phyloP scores from a whole-genome alignment of 2,113 vertebrate species.

The Echinops telfairi region DNA sequence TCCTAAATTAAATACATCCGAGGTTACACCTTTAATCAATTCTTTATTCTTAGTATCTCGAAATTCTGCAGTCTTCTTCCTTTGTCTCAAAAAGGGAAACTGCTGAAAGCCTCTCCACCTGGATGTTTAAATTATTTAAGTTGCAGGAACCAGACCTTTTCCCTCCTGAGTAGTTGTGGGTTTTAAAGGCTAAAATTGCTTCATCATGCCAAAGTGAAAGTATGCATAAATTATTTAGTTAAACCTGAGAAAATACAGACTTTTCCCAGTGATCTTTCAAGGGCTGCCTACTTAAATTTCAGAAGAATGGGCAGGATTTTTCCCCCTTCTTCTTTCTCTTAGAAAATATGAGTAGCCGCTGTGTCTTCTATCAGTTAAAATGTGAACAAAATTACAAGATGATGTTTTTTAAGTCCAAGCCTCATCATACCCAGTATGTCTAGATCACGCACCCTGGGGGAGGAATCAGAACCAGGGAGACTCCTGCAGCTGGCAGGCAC shows the following conservation, averaged over 20 bases:
- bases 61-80: conserved; percentile 86
- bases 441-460: conserved; percentile 60
- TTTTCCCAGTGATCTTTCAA: conserved; percentile 92
- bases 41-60: conserved; percentile 81
- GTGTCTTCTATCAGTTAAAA: conserved; percentile 81
- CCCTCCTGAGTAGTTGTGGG: conserved; percentile 93
- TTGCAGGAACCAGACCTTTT: conserved; percentile 94
- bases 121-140: conserved; percentile 97
- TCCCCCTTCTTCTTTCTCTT: conserved; percentile 79
- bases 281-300: conserved; percentile 92
- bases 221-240: conserved; percentile 98
- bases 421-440: conserved; percentile 58
- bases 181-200: conserved; percentile 98
- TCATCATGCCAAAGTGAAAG: conserved; percentile 97
- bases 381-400: conserved; percentile 83
- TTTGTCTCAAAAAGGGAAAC: conserved; percentile 90
- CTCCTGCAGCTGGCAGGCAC: conserved; percentile 58
- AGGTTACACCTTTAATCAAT: conserved; percentile 81
- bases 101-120: conserved; percentile 94
- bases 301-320: conserved; percentile 86
- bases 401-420: conserved; percentile 36
- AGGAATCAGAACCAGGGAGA: conserved; percentile 76
- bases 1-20: conserved; percentile 76
- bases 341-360: conserved; percentile 86
- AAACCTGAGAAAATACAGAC: conserved; percentile 94